phyloP scores from a whole-genome alignment of 23 tunicate genomes.

The Clavelina lepadiformis region DNA sequence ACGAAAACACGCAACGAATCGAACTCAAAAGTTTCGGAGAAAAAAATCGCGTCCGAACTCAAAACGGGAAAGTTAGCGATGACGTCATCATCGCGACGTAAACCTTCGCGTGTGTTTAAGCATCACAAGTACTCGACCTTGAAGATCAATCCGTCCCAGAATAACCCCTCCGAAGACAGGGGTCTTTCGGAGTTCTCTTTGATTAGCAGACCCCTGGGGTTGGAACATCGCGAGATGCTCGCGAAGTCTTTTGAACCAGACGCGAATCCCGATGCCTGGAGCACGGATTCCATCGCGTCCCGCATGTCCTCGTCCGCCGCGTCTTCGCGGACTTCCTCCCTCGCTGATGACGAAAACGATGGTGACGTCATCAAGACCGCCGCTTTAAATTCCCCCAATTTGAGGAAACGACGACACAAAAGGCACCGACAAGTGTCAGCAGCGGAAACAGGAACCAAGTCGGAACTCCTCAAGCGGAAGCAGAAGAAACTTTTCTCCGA shows the following conservation, averaged over 20 bases:
- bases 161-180: constrained; percentile 3
- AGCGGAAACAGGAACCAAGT: constrained; percentile 8
- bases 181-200: constrained; percentile 14
- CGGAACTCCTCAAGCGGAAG: constrained; percentile 12
- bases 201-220: constrained; percentile 21
- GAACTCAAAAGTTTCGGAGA: constrained; percentile 9
- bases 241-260: constrained; percentile 17
- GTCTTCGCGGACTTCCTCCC: constrained; percentile 19
- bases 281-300: constrained; percentile 7
- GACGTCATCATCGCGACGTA: constrained; percentile 14
- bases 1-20: neutral
- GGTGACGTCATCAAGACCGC: neutral
- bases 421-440: constrained; percentile 24
- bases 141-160: constrained; percentile 9
- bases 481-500: constrained; percentile 14
- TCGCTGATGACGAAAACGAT: constrained; percentile 32
- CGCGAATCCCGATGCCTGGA: neutral
- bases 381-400: neutral
- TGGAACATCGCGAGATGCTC: constrained; percentile 15
- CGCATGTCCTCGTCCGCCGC: constrained; percentile 17
- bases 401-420: neutral
- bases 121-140: constrained; percentile 30
- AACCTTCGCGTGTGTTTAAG: constrained; percentile 22
- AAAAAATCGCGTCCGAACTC: neutral
- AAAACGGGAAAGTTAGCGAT: neutral